Percentiles rank a stretch among this genome's conserved stretches.
Conservation (phyloP, 2,113 vertebrate genomes). For the Apeltes quadracus region DNA sequence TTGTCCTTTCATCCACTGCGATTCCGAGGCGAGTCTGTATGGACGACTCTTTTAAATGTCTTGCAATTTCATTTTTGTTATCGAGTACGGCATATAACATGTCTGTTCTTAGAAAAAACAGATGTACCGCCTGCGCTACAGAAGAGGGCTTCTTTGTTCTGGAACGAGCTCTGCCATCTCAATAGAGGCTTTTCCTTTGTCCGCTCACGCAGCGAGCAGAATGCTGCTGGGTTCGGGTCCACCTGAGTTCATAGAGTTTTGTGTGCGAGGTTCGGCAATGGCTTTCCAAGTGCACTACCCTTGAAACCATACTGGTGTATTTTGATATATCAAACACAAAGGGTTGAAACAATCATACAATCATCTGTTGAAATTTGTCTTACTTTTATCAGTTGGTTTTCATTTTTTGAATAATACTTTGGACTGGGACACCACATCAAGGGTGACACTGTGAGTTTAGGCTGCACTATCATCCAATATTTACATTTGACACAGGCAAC, state of each 20-base stretch:
- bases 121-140: slow-evolving; percentile 12
- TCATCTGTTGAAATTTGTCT: too few species aligned
- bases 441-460: too few species aligned
- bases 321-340: slow-evolving; percentile 7
- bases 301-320: slow-evolving; percentile 3
- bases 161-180: slow-evolving; percentile 28
- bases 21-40: slow-evolving; percentile 3
- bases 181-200: slow-evolving; percentile 14
- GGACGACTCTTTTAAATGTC: slow-evolving; percentile 25
- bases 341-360: not conserved
- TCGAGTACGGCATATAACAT: slow-evolving; percentile 7
- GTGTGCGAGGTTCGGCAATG: not conserved
- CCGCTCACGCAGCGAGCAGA: slow-evolving; percentile 23
- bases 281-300: not conserved
- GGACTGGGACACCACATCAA: too few species aligned
- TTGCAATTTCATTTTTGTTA: slow-evolving; percentile 3
- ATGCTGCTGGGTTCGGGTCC: slow-evolving; percentile 17
- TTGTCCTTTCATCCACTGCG: not conserved
- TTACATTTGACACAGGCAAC: too few species aligned
- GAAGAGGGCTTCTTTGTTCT: slow-evolving; percentile 30
- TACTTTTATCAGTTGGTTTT: too few species aligned
- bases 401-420: too few species aligned
- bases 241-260: slow-evolving; percentile 17
- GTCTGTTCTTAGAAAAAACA: slow-evolving; percentile 15
- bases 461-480: too few species aligned